Conservation (phyloP, 2,888 invertebrate genomes). For the Koerneria pararmatus region DNA sequence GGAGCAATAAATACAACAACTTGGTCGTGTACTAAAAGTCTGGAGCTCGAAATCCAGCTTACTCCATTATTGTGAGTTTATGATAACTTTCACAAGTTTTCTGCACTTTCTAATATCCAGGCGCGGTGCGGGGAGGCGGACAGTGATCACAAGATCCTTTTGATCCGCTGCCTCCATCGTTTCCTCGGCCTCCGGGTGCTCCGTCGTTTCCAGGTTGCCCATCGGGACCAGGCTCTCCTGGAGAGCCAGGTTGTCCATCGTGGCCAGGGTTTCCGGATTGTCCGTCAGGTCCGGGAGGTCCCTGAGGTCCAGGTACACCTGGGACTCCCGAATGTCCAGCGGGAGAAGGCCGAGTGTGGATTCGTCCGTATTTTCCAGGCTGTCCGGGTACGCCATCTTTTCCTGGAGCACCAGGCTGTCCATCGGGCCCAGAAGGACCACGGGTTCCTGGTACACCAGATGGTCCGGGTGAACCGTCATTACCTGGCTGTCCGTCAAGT, state of each 20-base stretch:
- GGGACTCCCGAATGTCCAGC: conserved; percentile 14
- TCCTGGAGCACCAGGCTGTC: conserved; percentile 20
- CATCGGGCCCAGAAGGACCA: conserved; percentile 16
- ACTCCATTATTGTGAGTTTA: no score
- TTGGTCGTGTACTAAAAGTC: no score
- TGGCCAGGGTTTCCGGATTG: conserved; percentile 10
- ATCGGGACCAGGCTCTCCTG: conserved; percentile 17
- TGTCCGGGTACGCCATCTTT: conserved; percentile 16
- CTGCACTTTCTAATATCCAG: conserved; percentile 23
- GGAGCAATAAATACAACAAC: no score
- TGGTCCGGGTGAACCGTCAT: conserved; percentile 15
- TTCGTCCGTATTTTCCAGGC: conserved; percentile 12
- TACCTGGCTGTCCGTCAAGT: conserved; percentile 37
- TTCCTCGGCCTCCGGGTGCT: conserved; percentile 17
- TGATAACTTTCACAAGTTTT: no score
- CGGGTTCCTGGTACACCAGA: conserved; percentile 14
- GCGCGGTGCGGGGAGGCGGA: conserved; percentile 23
- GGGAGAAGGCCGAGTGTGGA: conserved; percentile 21
- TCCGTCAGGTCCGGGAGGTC: conserved; percentile 21
- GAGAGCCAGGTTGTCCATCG: conserved; percentile 17
- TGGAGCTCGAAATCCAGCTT: no score
- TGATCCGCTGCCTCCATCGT: conserved; percentile 17
- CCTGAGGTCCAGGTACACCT: conserved; percentile 15
- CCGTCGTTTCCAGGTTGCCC: conserved; percentile 17
- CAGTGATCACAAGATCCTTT: conserved; percentile 23